Evolutionary conservation across 2,888 invertebrate genomes (phyloP).

Genomic region (Mimachlamys varia): DNA sequence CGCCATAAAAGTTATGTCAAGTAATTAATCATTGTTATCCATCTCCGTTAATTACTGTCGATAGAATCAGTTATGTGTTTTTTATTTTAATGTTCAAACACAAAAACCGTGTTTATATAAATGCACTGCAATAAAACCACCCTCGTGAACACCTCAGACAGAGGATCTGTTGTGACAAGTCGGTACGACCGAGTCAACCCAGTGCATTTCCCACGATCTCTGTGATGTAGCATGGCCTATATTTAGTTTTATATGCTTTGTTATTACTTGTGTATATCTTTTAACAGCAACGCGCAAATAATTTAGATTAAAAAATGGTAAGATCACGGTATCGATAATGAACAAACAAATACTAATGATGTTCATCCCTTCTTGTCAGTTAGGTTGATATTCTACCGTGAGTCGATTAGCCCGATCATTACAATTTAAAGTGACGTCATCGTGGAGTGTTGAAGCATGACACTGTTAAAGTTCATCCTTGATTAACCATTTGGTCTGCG

Average conservation of each 20-base stretch:
- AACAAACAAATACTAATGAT: no score
- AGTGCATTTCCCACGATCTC: neutral
- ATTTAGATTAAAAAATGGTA: no score
- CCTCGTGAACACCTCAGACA: neutral
- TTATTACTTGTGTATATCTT: neutral
- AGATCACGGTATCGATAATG: no score
- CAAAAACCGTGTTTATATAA: neutral
- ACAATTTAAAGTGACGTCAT: no score
- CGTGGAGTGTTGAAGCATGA: no score
- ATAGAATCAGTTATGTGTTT: neutral
- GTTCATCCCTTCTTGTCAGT: no score
- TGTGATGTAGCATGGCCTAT: neutral
- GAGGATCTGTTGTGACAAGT: neutral
- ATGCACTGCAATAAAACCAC: neutral
- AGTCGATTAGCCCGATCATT: no score
- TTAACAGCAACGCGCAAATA: no score
- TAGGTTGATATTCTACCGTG: no score
- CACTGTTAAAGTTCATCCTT: no score
- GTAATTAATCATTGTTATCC: neutral
- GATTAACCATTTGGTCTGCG: no score
- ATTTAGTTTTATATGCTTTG: neutral
- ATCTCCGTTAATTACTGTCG: neutral
- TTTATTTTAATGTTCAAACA: neutral
- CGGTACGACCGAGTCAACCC: neutral
- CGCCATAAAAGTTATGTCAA: neutral